Conservation (phyloP, 2,888 invertebrate genomes). For the Epinotia ramella region DNA sequence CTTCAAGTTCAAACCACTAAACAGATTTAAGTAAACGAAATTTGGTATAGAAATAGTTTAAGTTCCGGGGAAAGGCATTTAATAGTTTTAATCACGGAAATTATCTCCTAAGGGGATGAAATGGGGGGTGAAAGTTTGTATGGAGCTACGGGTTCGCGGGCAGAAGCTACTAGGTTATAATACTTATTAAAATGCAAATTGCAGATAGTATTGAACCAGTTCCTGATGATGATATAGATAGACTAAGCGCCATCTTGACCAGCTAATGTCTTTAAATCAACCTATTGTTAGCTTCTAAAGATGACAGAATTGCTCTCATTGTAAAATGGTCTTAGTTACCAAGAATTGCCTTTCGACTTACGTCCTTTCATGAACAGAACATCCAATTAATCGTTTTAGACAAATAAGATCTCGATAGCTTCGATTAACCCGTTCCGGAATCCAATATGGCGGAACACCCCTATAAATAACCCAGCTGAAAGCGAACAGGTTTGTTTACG, state of each 20-base stretch:
- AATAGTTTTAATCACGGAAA: too few species aligned
- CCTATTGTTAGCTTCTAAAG: neutral
- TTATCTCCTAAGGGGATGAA: too few species aligned
- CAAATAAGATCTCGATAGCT: constrained; percentile 28
- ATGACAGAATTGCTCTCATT: neutral
- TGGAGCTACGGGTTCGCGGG: too few species aligned
- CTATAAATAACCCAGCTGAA: neutral
- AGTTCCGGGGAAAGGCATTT: too few species aligned
- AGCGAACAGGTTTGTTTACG: neutral
- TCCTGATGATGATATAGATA: neutral
- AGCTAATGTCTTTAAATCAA: neutral
- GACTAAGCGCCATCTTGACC: neutral
- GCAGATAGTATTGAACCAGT: too few species aligned
- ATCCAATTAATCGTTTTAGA: constrained; percentile 1
- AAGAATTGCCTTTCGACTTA: neutral
- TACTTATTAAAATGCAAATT: too few species aligned
- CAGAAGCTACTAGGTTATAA: too few species aligned
- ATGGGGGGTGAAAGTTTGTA: too few species aligned
- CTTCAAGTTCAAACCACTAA: too few species aligned
- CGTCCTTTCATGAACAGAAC: neutral
- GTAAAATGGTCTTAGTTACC: neutral
- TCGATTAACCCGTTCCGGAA: constrained; percentile 23
- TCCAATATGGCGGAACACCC: constrained; percentile 29
- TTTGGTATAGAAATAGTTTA: too few species aligned
- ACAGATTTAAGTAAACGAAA: too few species aligned